phyloP scores from a whole-genome alignment of 2,113 vertebrate species.

The Ondatra zibethicus region DNA sequence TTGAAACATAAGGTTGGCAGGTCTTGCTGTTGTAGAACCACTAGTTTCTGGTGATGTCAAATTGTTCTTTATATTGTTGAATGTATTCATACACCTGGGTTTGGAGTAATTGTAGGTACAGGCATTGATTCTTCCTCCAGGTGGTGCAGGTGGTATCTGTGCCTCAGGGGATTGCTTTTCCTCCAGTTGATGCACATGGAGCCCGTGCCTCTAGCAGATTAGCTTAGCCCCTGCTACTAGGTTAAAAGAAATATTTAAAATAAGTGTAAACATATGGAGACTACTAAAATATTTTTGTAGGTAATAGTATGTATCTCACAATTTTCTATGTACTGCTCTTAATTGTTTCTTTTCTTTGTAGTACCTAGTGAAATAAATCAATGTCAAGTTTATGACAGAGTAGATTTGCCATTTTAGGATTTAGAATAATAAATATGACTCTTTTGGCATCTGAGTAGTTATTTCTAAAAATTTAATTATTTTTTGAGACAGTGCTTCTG shows the following conservation, averaged over 20 bases:
- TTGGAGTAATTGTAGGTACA: too few species aligned
- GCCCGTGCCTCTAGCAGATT: not conserved
- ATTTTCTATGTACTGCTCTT: not conserved
- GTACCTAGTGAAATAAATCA: not conserved
- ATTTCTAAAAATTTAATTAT: not conserved
- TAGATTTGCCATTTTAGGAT: not conserved
- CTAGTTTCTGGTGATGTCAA: too few species aligned
- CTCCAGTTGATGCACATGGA: too few species aligned
- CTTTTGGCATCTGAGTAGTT: not conserved
- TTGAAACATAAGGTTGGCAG: too few species aligned
- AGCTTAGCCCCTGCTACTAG: not conserved
- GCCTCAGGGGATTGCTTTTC: too few species aligned
- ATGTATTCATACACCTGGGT: too few species aligned
- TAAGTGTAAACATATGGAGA: not conserved
- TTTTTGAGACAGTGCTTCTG: not conserved
- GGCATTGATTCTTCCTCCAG: too few species aligned
- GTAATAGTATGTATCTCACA: not conserved
- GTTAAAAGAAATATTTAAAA: slow-evolving; percentile 5
- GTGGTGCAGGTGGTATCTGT: too few species aligned
- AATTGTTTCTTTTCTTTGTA: slow-evolving; percentile 7
- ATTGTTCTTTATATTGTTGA: too few species aligned
- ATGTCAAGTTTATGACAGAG: not conserved
- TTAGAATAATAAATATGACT: not conserved
- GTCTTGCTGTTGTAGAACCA: too few species aligned
- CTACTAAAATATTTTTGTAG: not conserved